Evolutionary conservation across 1,140 invertebrate species (phyloP).

Genomic region (Aphelenchoides besseyi): DNA sequence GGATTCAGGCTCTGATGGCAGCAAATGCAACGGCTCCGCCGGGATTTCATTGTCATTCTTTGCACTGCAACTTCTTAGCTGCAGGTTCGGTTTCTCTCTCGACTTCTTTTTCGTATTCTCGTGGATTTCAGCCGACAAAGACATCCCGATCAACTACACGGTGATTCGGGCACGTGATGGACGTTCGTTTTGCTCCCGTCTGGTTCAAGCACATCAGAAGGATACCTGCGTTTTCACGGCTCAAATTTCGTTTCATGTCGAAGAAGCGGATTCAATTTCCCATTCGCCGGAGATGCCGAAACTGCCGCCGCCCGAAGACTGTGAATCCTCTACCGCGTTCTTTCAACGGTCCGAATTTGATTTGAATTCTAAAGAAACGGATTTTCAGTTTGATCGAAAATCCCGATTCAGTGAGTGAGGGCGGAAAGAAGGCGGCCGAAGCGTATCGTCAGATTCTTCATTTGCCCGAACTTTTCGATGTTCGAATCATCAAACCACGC

Average conservation of each 20-base stretch:
- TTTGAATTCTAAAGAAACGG: background rate
- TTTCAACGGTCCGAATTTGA: constrained; percentile 33
- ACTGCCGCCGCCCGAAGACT: constrained; percentile 41
- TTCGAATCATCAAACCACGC: constrained; percentile 19
- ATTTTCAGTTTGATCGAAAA: constrained; percentile 34
- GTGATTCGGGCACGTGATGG: constrained; percentile 63
- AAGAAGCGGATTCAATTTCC: constrained; percentile 20
- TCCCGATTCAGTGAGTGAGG: constrained; percentile 27
- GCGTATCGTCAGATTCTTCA: constrained; percentile 30
- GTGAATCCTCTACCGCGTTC: constrained; percentile 47
- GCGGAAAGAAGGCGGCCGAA: constrained; percentile 25
- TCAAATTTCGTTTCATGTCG: constrained; percentile 41
- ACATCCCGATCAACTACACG: constrained; percentile 61
- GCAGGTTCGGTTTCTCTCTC: too few relatives aligned
- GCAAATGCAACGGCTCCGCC: constrained; percentile 23
- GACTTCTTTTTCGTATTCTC: too few relatives aligned
- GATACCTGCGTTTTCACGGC: constrained; percentile 40
- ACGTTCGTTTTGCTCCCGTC: constrained; percentile 43
- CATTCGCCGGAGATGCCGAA: constrained; percentile 40
- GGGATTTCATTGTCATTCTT: constrained; percentile 25
- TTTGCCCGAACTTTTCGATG: constrained; percentile 14
- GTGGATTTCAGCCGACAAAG: constrained; percentile 61
- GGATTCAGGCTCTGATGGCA: constrained; percentile 37
- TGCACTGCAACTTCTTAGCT: constrained; percentile 39
- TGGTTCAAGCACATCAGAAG: constrained; percentile 46